phyloP scores from a whole-genome alignment of 2,888 invertebrate genomes.

The Azorinus chamasolen region DNA sequence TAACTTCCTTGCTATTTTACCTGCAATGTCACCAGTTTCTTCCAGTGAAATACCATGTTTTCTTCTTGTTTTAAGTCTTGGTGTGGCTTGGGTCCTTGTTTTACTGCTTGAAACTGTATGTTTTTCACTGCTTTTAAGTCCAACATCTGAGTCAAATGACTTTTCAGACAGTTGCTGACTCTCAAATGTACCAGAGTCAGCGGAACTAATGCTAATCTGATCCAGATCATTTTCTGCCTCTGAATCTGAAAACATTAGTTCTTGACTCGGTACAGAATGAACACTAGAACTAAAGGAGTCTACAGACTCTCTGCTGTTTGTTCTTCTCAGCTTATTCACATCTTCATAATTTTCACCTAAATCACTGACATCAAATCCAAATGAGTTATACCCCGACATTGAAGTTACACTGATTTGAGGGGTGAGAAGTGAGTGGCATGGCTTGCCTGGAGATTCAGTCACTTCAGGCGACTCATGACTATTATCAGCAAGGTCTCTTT shows the following conservation, averaged over 20 bases:
- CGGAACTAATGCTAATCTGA: constrained; percentile 30
- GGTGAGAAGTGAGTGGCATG: no score
- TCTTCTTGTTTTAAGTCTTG: no score
- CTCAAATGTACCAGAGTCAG: constrained; percentile 22
- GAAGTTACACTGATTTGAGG: no score
- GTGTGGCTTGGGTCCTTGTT: no score
- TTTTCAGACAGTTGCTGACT: neutral
- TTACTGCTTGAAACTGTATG: no score
- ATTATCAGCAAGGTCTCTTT: constrained; percentile 4
- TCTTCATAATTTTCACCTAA: neutral
- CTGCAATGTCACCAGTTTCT: no score
- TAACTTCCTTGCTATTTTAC: no score
- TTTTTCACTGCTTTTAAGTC: no score
- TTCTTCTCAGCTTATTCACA: constrained; percentile 10
- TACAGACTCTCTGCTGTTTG: constrained; percentile 45
- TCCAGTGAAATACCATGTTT: no score
- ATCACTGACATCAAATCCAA: constrained; percentile 52
- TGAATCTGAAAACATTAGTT: constrained; percentile 57
- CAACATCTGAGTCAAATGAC: neutral
- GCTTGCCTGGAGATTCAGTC: no score
- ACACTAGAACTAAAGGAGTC: constrained; percentile 61
- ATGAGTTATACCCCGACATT: constrained; percentile 20
- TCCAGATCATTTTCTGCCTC: constrained; percentile 50
- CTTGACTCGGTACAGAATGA: constrained; percentile 49
- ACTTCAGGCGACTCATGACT: no score